phyloP scores from a whole-genome alignment of 2,888 invertebrate species.

The Pammene aurita region DNA sequence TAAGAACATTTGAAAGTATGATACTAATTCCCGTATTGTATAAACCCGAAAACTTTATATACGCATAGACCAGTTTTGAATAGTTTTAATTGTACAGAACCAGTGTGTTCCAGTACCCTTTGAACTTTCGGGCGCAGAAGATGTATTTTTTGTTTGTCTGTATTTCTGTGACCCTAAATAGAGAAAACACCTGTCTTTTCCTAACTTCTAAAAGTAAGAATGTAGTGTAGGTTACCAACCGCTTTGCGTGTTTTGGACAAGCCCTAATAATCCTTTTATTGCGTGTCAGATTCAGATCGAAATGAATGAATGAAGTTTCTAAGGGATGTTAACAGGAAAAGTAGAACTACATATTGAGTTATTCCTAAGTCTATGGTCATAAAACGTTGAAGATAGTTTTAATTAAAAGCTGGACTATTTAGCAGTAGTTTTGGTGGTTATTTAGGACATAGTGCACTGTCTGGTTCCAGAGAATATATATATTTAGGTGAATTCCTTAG shows the following conservation, averaged over 20 bases:
- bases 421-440: background rate
- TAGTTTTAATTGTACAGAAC: no score
- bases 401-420: background rate
- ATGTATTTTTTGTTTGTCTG: no score
- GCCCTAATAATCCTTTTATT: background rate
- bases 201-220: background rate
- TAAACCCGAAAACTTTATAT: no score
- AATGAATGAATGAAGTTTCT: conserved; percentile 12
- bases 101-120: no score
- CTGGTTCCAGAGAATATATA: no score
- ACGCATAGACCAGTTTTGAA: no score
- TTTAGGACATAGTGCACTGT: no score
- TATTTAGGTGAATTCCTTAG: no score
- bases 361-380: background rate
- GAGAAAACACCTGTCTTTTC: background rate
- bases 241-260: conserved; percentile 9
- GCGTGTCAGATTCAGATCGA: background rate
- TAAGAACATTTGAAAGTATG: no score
- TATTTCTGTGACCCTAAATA: no score
- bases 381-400: background rate
- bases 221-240: background rate
- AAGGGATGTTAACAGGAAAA: conserved; percentile 3
- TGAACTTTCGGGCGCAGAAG: no score
- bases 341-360: background rate
- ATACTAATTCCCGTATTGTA: no score